Base-by-base conservation (phyloP, 1,140 invertebrate species). In the Drosophila ficusphila region DNA sequence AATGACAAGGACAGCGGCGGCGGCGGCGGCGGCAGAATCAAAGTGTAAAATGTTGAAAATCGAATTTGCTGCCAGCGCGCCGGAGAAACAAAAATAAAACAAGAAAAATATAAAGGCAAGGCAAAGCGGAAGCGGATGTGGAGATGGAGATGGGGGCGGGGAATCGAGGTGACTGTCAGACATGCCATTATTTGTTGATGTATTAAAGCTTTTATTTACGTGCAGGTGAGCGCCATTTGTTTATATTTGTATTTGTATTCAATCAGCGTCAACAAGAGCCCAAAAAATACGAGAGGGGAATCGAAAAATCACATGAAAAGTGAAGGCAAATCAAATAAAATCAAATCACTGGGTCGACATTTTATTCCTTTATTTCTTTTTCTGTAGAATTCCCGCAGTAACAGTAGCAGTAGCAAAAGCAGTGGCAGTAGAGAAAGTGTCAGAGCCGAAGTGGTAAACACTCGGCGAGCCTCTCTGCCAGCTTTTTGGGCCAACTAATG, bases 181-280 rank as follows among this genome's bases (percentile, higher is more conserved):
- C 76, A 85, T 76, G 81, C 81, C 76, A 81, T 69, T 68, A 86
- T 76, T 85, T 81, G 81, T 61, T 86, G 81, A 79, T 61, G 48
- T 86, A 86, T 81, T 85, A 85, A 85, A 86, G 81, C 67, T 76
- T 79, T 81, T 85, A 79, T 76, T 85, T 61, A 64, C 76, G 68
- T 86, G 67, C 81, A 79, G 81, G 81, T 85, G 81, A 71, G 67
- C 61, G 72, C 73, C 81, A 85, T 85, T 88, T 86, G 73, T 86
- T 86, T 86, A 77, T 79, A 78, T 83, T 74, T 78, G 69, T 69
- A 49, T 82, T 82, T 82, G 81, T 85, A 85, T 85, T 85, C 81
- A 85, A 85, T 85, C 81, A 85, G 81, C 81, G 81, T 86, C 81
- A 81, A 81, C 69, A 72, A 72, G 53, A 69, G 71, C 56, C 42